Percentiles rank a stretch among this genome's conserved stretches.
Conservation (phyloP, 1,140 invertebrate genomes). For the Protaetia brevitarsis region DNA sequence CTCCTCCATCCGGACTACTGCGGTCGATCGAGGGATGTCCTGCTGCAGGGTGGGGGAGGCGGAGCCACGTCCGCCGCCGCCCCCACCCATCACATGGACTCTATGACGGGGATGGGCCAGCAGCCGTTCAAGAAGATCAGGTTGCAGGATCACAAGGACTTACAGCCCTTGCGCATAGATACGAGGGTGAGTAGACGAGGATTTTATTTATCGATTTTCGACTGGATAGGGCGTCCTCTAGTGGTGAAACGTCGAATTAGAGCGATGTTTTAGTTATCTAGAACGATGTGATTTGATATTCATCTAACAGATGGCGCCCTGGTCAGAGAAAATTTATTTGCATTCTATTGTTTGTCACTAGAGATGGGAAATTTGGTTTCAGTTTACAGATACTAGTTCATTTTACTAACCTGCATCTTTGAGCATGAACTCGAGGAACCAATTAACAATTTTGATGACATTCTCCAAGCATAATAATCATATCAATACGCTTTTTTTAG, state of each 20-base stretch:
- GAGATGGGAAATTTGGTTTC: no score
- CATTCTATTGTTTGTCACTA: no score
- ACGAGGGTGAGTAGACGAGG: slow-evolving; percentile 60
- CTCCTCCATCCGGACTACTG: slow-evolving; percentile 42
- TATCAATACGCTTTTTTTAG: no score
- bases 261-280: no score
- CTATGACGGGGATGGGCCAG: slow-evolving; percentile 28
- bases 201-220: neutral
- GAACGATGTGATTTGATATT: no score
- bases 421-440: no score
- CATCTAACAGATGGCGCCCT: no score
- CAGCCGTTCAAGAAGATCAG: slow-evolving; percentile 76
- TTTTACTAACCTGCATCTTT: no score
- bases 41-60: slow-evolving; percentile 34
- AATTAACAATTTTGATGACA: no score
- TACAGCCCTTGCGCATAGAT: slow-evolving; percentile 71
- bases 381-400: no score
- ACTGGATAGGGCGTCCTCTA: neutral
- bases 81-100: slow-evolving; percentile 27
- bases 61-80: slow-evolving; percentile 27
- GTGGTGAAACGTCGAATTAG: neutral
- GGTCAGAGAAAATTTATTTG: no score
- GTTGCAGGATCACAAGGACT: slow-evolving; percentile 57
- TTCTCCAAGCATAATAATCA: no score
- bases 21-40: slow-evolving; percentile 12